Percentiles rank a stretch among this genome's conserved stretches.
These are phyloP conservation scores for Urosaurus nigricauda DNA, from an alignment of 2,797 vertebrate species.

Conservation along the genomic window DNA sequence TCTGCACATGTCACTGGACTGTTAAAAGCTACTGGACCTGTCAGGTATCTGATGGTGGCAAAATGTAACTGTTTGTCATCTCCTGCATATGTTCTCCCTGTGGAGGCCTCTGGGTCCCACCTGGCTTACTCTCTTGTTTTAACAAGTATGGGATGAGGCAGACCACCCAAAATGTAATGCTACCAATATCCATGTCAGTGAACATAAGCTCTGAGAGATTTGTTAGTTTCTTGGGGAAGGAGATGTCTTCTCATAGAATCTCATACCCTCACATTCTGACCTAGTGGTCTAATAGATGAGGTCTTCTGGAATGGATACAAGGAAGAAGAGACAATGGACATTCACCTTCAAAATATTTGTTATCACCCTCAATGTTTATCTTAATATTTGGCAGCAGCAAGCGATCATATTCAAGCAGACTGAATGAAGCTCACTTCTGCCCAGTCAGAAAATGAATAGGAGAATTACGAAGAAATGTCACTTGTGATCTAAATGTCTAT, in stretches of 20 bases:
- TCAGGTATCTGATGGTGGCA: neutral
- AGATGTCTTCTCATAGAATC: neutral
- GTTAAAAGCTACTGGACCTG: neutral
- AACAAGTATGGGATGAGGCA: neutral
- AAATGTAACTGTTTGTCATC: neutral
- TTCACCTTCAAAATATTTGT: neutral
- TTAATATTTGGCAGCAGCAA: neutral
- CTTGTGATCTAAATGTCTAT: neutral
- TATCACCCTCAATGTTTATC: neutral
- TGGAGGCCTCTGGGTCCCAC: neutral
- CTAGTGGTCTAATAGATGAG: neutral
- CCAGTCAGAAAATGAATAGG: too few species aligned
- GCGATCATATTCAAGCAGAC: neutral
- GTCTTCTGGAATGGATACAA: too few species aligned
- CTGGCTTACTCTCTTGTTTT: neutral
- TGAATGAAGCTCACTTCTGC: neutral
- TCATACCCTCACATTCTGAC: neutral
- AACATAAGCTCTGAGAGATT: neutral
- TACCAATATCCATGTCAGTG: neutral
- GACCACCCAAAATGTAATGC: neutral
- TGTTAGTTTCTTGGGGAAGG: neutral
- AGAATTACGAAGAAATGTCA: neutral
- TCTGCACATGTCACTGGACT: neutral
- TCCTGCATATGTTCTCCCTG: neutral
- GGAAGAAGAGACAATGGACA: neutral